Percentiles rank a stretch among this genome's conserved stretches.
Evolutionary conservation across 2,797 vertebrate genomes (phyloP).

Genomic region (Thaleichthys pacificus): DNA sequence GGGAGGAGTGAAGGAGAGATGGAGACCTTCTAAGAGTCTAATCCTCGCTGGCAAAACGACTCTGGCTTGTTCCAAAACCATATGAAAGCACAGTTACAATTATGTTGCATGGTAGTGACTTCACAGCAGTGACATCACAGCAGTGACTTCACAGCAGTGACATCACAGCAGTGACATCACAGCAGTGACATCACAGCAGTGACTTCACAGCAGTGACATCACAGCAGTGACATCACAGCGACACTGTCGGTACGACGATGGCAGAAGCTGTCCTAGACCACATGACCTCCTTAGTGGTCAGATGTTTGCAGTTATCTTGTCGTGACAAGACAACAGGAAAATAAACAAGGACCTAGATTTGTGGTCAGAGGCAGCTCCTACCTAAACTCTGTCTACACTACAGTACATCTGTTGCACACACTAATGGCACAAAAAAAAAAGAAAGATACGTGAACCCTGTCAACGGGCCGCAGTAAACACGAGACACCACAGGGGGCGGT

Average conservation of each 20-base stretch:
- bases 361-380: not conserved
- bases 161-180: not conserved
- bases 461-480: not conserved
- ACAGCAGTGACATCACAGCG: not conserved
- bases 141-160: not conserved
- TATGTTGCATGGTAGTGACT: not conserved
- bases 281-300: not conserved
- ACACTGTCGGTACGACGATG: not conserved
- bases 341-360: not conserved
- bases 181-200: not conserved
- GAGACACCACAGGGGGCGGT: not conserved
- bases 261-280: not conserved
- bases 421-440: not conserved
- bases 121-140: not conserved
- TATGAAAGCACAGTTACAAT: not conserved
- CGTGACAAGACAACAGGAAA: not conserved
- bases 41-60: too few relatives aligned
- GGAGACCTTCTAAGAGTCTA: slow-evolving; percentile 2
- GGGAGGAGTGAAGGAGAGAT: slow-evolving; percentile 4
- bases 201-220: not conserved
- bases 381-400: slow-evolving; percentile 1
- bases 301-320: not conserved
- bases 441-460: too few relatives aligned
- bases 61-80: not conserved
- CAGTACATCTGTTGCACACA: slow-evolving; percentile 16